Percentiles rank a stretch among this genome's conserved stretches.
phyloP scores from a whole-genome alignment of 1,140 invertebrate genomes.

The Drosophila arizonae region DNA sequence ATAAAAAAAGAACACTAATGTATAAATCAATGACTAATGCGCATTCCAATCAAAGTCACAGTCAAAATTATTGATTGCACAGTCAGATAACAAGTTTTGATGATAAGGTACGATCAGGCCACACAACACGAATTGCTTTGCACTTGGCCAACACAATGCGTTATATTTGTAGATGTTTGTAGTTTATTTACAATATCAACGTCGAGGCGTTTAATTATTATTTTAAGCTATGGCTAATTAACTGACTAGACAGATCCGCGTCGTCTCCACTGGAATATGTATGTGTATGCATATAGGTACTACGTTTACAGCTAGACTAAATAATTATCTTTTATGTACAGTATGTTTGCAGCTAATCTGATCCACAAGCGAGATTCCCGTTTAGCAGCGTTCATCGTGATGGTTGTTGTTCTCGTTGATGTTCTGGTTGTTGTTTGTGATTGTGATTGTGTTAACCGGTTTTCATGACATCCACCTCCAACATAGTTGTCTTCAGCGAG shows the following conservation, averaged over 20 bases:
- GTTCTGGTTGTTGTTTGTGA: conserved; percentile 14
- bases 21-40: conserved; percentile 68
- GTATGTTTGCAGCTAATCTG: neutral
- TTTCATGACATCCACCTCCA: conserved; percentile 64
- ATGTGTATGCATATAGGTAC: conserved; percentile 7
- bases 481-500: conserved; percentile 53
- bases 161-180: neutral
- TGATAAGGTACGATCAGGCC: conserved; percentile 68
- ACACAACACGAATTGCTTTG: conserved; percentile 57
- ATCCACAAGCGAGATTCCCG: conserved; percentile 1
- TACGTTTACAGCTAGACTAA: conserved; percentile 17
- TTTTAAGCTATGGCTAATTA: conserved; percentile 41
- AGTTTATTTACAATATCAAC: conserved; percentile 42
- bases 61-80: conserved; percentile 36
- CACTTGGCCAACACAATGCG: conserved; percentile 33
- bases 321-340: conserved; percentile 15
- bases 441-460: conserved; percentile 55
- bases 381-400: neutral
- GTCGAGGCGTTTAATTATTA: conserved; percentile 20
- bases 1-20: conserved; percentile 67
- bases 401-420: conserved; percentile 3
- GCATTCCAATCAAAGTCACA: conserved; percentile 27
- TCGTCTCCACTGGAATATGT: neutral
- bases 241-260: conserved; percentile 25
- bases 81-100: conserved; percentile 12